A percentile compares a stretch with the other conserved stretches of the same genome.
These are phyloP conservation scores for Pseudomyrmex sp. DNA, from an alignment of 1,140 invertebrate species.

Conservation along the genomic window DNA sequence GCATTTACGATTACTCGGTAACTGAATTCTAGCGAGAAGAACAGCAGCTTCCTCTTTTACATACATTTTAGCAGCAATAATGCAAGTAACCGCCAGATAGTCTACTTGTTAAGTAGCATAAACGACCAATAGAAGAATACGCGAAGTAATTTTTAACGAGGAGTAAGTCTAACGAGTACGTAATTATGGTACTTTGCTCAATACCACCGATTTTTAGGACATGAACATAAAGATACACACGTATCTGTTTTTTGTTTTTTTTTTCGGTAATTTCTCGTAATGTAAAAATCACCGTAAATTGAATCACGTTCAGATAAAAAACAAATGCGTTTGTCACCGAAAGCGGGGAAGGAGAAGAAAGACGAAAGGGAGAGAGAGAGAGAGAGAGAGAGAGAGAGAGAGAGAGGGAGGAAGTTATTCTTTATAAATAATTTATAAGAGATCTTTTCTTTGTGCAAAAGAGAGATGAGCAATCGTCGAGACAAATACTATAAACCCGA, in stretches of 20 bases:
- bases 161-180: constrained; percentile 69
- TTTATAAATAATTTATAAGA: constrained; percentile 56
- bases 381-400: neutral
- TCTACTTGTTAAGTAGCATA: constrained; percentile 68
- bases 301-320: constrained; percentile 51
- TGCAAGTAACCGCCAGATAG: constrained; percentile 69
- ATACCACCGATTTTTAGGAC: constrained; percentile 66
- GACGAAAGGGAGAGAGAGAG: too few relatives aligned
- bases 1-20: constrained; percentile 33
- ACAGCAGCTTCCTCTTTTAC: constrained; percentile 57
- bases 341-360: too few relatives aligned
- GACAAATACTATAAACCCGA: constrained; percentile 51
- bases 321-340: constrained; percentile 39
- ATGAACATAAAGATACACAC: constrained; percentile 47
- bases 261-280: constrained; percentile 60
- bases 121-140: constrained; percentile 73
- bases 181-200: constrained; percentile 69
- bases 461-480: constrained; percentile 35
- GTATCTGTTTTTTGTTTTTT: constrained; percentile 24
- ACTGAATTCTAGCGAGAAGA: constrained; percentile 31
- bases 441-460: constrained; percentile 35
- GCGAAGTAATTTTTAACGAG: constrained; percentile 68
- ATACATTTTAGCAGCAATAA: constrained; percentile 73
- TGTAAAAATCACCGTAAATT: constrained; percentile 49
- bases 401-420: constrained; percentile 39